phyloP scores from a whole-genome alignment of 2,888 invertebrate species.

The Prostheceraeus crozeri region DNA sequence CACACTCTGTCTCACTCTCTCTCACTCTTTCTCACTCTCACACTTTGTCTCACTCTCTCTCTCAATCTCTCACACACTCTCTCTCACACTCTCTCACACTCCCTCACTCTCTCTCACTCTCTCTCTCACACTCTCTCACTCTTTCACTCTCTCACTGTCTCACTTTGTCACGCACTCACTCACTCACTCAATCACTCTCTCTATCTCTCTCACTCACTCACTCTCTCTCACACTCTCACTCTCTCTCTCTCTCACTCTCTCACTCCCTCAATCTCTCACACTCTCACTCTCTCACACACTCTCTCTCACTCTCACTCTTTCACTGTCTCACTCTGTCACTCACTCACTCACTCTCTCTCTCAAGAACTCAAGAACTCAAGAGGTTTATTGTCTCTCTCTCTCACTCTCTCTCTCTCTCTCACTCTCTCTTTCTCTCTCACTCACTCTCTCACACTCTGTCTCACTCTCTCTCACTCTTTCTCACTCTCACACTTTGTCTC shows the following conservation, averaged over 20 bases:
- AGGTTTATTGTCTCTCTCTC: too few species aligned
- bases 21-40: background rate
- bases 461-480: too few species aligned
- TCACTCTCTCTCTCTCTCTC: too few species aligned
- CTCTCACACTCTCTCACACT: background rate
- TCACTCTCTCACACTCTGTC: too few species aligned
- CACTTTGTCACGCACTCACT: background rate
- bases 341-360: too few species aligned
- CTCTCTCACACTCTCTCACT: slow-evolving; percentile 2
- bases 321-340: too few species aligned
- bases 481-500: too few species aligned
- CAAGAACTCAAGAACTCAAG: too few species aligned
- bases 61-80: background rate
- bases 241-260: background rate
- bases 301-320: slow-evolving; percentile 4
- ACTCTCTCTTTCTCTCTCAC: too few species aligned
- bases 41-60: background rate
- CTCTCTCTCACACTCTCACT: background rate
- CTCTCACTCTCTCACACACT: background rate
- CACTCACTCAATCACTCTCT: background rate
- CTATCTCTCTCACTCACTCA: slow-evolving; percentile 6
- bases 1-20: slow-evolving; percentile 6
- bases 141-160: background rate
- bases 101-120: slow-evolving; percentile 1
- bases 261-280: background rate